Conservation (phyloP, 2,888 invertebrate genomes). For the Drosophila greeni region DNA sequence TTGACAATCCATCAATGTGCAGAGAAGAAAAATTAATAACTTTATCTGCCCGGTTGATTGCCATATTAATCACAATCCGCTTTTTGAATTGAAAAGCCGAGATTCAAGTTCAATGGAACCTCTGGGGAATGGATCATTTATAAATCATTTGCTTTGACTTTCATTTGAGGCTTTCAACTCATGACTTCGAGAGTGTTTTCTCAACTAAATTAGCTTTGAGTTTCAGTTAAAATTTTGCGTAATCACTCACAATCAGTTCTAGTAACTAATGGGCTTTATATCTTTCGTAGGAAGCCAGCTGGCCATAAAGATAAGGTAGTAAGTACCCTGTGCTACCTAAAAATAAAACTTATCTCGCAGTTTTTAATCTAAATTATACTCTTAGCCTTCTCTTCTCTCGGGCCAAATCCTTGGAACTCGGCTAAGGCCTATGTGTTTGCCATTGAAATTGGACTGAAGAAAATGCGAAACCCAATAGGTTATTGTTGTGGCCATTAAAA, state of each 20-base stretch:
- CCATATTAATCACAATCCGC: constrained; percentile 38
- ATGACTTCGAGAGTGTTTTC: constrained; percentile 1
- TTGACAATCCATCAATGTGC: constrained; percentile 38
- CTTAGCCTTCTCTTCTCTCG: constrained; percentile 1
- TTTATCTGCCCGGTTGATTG: constrained; percentile 35
- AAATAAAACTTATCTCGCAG: constrained; percentile 35
- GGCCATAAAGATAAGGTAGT: constrained; percentile 34
- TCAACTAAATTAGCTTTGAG: constrained; percentile 11
- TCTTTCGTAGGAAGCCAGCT: constrained; percentile 11
- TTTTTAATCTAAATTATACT: constrained; percentile 36
- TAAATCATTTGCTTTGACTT: constrained; percentile 30
- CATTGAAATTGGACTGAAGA: constrained; percentile 38
- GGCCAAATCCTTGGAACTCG: constrained; percentile 34
- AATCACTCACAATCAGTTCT: constrained; percentile 23
- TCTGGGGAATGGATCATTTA: constrained; percentile 24
- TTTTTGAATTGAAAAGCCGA: constrained; percentile 35
- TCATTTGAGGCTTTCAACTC: constrained; percentile 15
- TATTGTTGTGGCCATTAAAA: constrained; percentile 42
- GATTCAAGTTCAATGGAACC: constrained; percentile 56
- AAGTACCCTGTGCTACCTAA: constrained; percentile 27
- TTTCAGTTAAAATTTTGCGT: constrained; percentile 5
- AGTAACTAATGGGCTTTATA: constrained; percentile 33
- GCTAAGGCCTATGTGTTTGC: constrained; percentile 20
- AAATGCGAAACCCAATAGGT: constrained; percentile 37
- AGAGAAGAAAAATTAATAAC: constrained; percentile 41